Evolutionary conservation across 2,888 invertebrate species (phyloP), one percentile per base, ranked within the genome.

Genomic region (Drosophila merina): DNA sequence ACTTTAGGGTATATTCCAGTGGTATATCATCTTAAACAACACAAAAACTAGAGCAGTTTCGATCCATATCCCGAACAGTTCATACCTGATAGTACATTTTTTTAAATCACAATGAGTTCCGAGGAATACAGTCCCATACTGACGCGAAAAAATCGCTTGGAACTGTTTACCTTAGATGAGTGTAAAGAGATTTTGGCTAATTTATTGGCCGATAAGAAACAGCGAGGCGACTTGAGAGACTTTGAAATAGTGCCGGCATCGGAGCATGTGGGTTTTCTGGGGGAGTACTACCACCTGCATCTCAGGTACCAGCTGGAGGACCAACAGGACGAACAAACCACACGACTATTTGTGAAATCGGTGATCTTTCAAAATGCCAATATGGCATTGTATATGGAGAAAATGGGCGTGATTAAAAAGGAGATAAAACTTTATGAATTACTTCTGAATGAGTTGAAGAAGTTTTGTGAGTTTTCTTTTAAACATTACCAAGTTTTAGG

Each of bases 221-320:
- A 69, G 3, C 12, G 8, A 1, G 89, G 84, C 0, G 12, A 8
- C 1, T 47, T 89, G 0, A 54, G 62, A 0, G 48, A 75, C 4
- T 88, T 77, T 47, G 44, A 77, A 47, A 67, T 89, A 28, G 52
- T 77, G 9, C 80, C 89, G 4, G 90, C 89, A 8, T 62, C 75
- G 3, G 76, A 73, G 3, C 68, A 80, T 12, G 71, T 84, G 2
- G 90, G 90, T 0, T 90, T 82, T 44, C 62, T 90, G 1, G 90
- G 90, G 4, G 89, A 90, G 75, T 90, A 90, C 58, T 90, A 78
- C 66, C 82, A 88, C 62, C 70, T 90, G 40, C 31, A 77, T 12
- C 57, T 89, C 2, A 75, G 42, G 10, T 89, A 88, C 66, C 59
- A 73, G 49, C 47, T 76, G 48, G 76, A 66, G 4, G 48, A 70